Conservation (phyloP, 2,797 vertebrate species). For the Xenops minutus region DNA sequence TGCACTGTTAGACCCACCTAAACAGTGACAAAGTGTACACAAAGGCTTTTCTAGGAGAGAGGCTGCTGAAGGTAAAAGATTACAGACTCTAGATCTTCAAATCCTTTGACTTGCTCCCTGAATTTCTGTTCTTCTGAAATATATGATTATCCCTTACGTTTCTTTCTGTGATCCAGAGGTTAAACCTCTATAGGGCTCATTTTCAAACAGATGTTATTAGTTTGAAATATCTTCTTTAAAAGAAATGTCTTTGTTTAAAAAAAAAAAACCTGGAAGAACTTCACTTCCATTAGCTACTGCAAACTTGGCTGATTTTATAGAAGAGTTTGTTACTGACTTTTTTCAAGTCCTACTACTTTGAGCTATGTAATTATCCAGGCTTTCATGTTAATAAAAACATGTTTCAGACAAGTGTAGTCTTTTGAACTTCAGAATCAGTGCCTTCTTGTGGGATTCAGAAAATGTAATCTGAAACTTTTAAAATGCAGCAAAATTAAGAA, state of each 20-base stretch:
- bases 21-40: background rate
- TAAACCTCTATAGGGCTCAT: background rate
- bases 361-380: background rate
- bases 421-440: background rate
- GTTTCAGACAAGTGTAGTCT: background rate
- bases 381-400: background rate
- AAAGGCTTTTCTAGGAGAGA: background rate
- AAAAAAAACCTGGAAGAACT: background rate
- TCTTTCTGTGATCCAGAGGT: background rate
- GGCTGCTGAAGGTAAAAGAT: background rate
- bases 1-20: background rate
- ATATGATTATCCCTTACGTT: background rate
- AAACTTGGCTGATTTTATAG: background rate
- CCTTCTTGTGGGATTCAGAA: background rate
- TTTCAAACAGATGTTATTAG: background rate
- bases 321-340: background rate
- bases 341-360: background rate
- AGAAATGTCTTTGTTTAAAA: background rate
- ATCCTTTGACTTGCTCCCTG: background rate
- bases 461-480: background rate
- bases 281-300: background rate
- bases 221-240: background rate
- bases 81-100: background rate
- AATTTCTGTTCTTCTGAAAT: background rate
- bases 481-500: background rate